phyloP scores from a whole-genome alignment of 2,113 vertebrate genomes.

The Nothoprocta pentlandii region DNA sequence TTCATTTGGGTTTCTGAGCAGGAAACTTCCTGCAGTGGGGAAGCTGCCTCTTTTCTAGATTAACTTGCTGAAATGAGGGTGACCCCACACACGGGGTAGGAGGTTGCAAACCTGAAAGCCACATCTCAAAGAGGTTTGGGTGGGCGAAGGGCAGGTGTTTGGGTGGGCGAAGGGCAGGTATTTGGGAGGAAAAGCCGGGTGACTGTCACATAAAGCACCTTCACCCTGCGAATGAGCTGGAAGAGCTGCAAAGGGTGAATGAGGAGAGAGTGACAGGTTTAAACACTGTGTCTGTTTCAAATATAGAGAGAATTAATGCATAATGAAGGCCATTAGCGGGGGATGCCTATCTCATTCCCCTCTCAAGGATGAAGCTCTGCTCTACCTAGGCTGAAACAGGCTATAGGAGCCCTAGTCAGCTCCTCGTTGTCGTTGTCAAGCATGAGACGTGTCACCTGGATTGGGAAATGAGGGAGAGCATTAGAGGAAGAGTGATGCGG shows the following conservation, averaged over 20 bases:
- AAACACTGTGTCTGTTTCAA: background rate
- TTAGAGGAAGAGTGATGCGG: background rate
- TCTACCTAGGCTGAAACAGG: rapidly evolving
- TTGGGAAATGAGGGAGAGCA: background rate
- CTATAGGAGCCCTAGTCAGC: background rate
- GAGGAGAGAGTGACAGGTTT: background rate
- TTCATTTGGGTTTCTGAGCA: background rate
- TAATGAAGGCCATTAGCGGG: background rate
- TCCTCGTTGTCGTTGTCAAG: background rate
- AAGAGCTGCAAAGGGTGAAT: background rate
- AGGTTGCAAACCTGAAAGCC: background rate
- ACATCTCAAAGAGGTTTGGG: background rate
- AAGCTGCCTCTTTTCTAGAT: background rate
- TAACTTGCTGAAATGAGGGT: background rate
- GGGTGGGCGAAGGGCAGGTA: background rate
- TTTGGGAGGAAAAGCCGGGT: background rate
- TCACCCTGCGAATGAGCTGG: background rate
- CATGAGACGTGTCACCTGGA: background rate
- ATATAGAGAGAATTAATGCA: background rate
- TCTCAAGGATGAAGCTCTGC: background rate
- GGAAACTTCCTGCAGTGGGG: background rate
- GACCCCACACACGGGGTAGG: background rate
- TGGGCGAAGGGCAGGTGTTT: too few relatives aligned
- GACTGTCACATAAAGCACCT: background rate
- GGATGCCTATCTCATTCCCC: background rate